Conservation (phyloP, 2,113 vertebrate genomes). For the Gnathonemus longibarbis region DNA sequence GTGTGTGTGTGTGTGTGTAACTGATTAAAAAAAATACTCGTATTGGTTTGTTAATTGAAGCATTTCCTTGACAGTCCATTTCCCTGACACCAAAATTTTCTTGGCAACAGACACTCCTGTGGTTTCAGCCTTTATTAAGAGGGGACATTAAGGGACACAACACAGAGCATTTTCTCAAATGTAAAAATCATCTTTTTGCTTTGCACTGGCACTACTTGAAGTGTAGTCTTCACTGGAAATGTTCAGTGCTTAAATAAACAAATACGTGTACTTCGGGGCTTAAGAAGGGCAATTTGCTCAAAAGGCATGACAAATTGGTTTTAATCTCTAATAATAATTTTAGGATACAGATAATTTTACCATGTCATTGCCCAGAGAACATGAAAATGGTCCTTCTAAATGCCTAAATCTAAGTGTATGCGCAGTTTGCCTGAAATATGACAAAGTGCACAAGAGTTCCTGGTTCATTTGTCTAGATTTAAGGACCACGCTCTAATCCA, state of each 20-base stretch:
- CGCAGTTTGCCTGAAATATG: neutral
- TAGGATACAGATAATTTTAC: neutral
- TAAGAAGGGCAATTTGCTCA: neutral
- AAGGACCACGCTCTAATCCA: slow-evolving; percentile 35
- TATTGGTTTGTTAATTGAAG: neutral
- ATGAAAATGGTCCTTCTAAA: neutral
- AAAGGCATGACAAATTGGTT: neutral
- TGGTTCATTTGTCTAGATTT: slow-evolving; percentile 33
- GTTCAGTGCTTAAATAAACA: neutral
- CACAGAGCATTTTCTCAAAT: neutral
- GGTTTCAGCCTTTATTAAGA: neutral
- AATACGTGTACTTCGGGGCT: neutral
- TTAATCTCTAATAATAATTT: neutral
- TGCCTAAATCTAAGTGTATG: neutral
- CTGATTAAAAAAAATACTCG: neutral
- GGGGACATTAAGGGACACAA: neutral
- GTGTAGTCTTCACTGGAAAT: neutral
- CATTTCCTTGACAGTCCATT: neutral
- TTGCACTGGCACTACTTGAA: neutral
- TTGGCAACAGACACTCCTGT: neutral
- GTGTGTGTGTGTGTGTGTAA: neutral
- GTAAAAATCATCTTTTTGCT: slow-evolving; percentile 2
- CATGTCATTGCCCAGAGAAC: neutral
- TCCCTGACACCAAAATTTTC: neutral
- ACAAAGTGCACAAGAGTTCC: neutral